Conservation (phyloP, 2,888 invertebrate species). For the Drosophila phalerata region DNA sequence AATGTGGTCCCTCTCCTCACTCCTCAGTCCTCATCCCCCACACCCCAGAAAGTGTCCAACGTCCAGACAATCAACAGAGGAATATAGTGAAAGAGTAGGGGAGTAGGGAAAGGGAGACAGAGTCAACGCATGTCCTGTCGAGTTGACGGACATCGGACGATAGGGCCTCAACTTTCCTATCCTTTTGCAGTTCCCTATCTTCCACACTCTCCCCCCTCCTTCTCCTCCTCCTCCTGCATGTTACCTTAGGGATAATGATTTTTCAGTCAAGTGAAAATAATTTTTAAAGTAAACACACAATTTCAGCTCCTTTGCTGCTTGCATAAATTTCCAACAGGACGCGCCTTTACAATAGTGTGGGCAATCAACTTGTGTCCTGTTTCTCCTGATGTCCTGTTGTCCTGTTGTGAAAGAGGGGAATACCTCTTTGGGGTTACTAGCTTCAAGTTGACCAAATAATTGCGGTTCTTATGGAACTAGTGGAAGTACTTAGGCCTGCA, state of each 20-base stretch:
- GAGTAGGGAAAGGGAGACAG: slow-evolving; percentile 12
- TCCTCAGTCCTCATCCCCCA: too few species aligned
- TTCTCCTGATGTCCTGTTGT: slow-evolving; percentile 19
- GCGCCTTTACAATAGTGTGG: slow-evolving; percentile 42
- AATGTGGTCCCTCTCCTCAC: slow-evolving; percentile 49
- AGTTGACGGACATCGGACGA: slow-evolving; percentile 61
- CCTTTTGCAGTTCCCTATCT: slow-evolving; percentile 4
- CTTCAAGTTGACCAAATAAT: slow-evolving; percentile 68
- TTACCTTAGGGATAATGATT: slow-evolving; percentile 82
- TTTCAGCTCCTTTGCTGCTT: slow-evolving; percentile 57
- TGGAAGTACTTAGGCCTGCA: slow-evolving; percentile 16
- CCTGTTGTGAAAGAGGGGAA: background rate
- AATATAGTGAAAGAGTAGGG: background rate
- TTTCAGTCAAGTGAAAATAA: slow-evolving; percentile 83
- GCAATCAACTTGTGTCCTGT: slow-evolving; percentile 30
- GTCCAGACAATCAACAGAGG: slow-evolving; percentile 53
- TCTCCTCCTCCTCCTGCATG: slow-evolving; percentile 13
- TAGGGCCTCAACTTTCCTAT: slow-evolving; percentile 59
- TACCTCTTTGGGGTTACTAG: slow-evolving; percentile 29
- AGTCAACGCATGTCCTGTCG: slow-evolving; percentile 63
- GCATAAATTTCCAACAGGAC: slow-evolving; percentile 75
- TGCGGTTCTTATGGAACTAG: slow-evolving; percentile 46
- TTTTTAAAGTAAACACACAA: slow-evolving; percentile 79
- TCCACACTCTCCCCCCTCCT: background rate
- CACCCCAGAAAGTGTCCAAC: slow-evolving; percentile 38